A percentile compares a stretch with the other conserved stretches of the same genome.
phyloP scores from a whole-genome alignment of 2,888 invertebrate genomes.

The Liopterus haemorrhoidalis region DNA sequence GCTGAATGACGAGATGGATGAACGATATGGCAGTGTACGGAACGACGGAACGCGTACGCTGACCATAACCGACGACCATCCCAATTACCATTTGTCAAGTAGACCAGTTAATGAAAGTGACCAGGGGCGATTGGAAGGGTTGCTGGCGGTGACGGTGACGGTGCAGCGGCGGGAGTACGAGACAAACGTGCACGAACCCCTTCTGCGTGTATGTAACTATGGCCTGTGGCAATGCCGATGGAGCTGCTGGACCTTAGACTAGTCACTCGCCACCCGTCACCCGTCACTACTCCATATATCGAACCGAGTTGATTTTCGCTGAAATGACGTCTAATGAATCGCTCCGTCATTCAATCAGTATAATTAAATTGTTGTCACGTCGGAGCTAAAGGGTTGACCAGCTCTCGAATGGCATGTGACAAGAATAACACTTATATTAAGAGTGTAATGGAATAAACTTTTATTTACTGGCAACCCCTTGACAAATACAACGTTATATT shows the following conservation, averaged over 20 bases:
- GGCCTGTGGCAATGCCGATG: no score
- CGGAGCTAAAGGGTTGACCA: conserved; percentile 38
- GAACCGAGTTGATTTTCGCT: no score
- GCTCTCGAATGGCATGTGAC: conserved; percentile 36
- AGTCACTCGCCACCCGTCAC: no score
- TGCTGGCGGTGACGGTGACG: no score
- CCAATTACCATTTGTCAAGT: conserved; percentile 50
- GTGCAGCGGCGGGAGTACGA: no score
- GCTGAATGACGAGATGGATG: no score
- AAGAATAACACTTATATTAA: conserved; percentile 42
- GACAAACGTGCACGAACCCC: conserved; percentile 12
- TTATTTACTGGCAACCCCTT: conserved; percentile 37
- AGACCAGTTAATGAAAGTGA: conserved; percentile 48
- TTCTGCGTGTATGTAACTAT: no score
- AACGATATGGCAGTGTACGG: no score
- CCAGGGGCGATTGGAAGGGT: conserved; percentile 43
- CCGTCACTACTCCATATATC: no score
- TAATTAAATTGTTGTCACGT: conserved; percentile 46
- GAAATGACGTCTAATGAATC: conserved; percentile 48
- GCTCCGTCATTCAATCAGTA: conserved; percentile 49
- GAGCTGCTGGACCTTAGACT: no score
- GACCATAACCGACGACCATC: conserved; percentile 47
- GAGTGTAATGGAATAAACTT: conserved; percentile 43
- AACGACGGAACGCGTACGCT: conserved; percentile 37
- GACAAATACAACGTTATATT: conserved; percentile 42